These are phyloP conservation scores for Apodemia zela DNA, from an alignment of 2,888 invertebrate species.

Conservation along the genomic window DNA sequence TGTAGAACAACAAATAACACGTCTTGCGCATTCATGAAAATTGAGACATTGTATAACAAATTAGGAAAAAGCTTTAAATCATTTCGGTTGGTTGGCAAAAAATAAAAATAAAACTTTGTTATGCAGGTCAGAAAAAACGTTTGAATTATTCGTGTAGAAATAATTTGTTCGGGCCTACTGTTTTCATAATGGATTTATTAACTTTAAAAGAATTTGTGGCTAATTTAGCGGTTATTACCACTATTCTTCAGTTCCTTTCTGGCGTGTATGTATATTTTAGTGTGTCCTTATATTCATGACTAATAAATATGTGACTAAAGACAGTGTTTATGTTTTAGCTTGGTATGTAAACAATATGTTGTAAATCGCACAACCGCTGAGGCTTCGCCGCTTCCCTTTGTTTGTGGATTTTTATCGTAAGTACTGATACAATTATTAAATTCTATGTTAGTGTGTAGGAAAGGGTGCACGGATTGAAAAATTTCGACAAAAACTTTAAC, in stretches of 20 bases:
- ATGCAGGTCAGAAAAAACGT: background rate
- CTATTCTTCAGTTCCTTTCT: slow-evolving; percentile 90
- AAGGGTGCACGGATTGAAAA: too few species aligned
- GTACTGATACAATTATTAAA: slow-evolving; percentile 40
- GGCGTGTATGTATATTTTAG: slow-evolving; percentile 86
- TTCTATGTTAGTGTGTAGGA: too few species aligned
- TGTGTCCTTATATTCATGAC: slow-evolving; percentile 17
- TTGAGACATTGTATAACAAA: background rate
- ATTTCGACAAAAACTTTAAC: too few species aligned
- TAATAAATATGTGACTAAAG: background rate
- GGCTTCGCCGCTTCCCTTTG: slow-evolving; percentile 87
- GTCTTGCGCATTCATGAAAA: background rate
- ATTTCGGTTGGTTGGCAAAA: background rate
- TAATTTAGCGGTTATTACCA: slow-evolving; percentile 84
- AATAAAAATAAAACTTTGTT: background rate
- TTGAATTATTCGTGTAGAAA: background rate
- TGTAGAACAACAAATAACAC: too few species aligned
- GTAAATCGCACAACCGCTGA: slow-evolving; percentile 88
- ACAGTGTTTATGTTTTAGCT: slow-evolving; percentile 62
- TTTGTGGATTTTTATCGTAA: slow-evolving; percentile 88
- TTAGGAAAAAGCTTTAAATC: background rate
- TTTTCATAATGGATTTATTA: slow-evolving; percentile 40
- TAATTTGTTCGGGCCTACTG: background rate
- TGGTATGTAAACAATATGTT: slow-evolving; percentile 88
- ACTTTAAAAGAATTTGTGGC: slow-evolving; percentile 49